Base-by-base conservation (phyloP, 2,797 vertebrate genomes). In the Poeciliopsis infans region DNA sequence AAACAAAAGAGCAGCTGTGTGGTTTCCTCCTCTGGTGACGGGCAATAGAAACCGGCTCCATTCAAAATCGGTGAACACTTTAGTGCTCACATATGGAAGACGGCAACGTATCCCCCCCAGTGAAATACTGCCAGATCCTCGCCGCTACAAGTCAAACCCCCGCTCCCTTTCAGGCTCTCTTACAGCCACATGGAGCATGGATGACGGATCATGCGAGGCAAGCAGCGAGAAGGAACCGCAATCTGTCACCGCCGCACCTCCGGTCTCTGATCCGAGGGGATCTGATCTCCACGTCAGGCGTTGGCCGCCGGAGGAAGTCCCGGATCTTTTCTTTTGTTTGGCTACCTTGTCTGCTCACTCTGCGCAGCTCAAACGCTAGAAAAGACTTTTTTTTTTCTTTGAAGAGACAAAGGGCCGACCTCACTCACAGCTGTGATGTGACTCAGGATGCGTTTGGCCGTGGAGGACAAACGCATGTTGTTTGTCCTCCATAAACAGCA, bases 271-370 rank as follows among this genome's bases (percentile, higher is more conserved):
- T 91, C 90, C 55, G 76, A 91, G 79, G 5, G 89, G 88, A 92
- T 94, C 85, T 79, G 85, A 95, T 94, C 94, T 92, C 77, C 66
- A 76, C 28, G 39, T 81, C 83, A 85, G 49, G 87, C 70, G 80
- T 77, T 86, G 66, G 61, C 66, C 80, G 84, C 80, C 1, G 68
- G 74, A 79, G 84, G 83, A 90, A 90, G 86, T 87, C 91, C 80
- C 87, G 89, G 84, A 85, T 92, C 89, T 86, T 8, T 46, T 88
- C 90, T 90, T 90, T 92, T 94, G 90, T 94, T 88, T 70, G 87
- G 79, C 85, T 82, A 81, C 86, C 87, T 76, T 71, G 84, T 92
- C 86, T 92, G 92, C 90, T 39, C 36, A 2, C 73, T 68, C 86
- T 84, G 83, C 39, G 72, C 81, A 83, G 90, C 87, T 83, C 81